Evolutionary conservation across 1,140 invertebrate species (phyloP).

Genomic region (Drosophila ercepeae): DNA sequence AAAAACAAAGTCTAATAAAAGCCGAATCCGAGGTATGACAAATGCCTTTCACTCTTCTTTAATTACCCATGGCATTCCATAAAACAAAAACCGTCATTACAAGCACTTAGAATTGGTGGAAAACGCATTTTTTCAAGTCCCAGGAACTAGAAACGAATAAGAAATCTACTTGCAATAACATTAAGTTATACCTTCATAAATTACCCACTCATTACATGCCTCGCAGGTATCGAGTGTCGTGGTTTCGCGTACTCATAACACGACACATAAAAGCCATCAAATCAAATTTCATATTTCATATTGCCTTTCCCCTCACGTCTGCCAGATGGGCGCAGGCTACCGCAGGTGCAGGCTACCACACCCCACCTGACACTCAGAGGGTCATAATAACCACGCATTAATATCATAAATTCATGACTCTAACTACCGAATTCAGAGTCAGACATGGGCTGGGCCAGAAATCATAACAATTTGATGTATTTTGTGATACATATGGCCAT

Average conservation of each 20-base stretch:
- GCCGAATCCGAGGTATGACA: conserved; percentile 1
- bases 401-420: conserved; percentile 75
- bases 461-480: conserved; percentile 69
- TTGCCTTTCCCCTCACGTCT: conserved; percentile 62
- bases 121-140: background rate
- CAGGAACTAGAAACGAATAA: background rate
- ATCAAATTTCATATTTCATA: conserved; percentile 77
- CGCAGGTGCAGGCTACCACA: conserved; percentile 5
- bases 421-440: conserved; percentile 53
- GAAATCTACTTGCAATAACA: conserved; percentile 22
- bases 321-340: background rate
- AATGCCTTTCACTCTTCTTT: background rate
- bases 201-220: conserved; percentile 63
- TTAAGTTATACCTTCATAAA: conserved; percentile 63
- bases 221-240: conserved; percentile 60
- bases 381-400: conserved; percentile 71
- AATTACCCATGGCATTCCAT: background rate
- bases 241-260: conserved; percentile 68
- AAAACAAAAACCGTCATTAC: conserved; percentile 12
- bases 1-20: background rate
- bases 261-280: conserved; percentile 62
- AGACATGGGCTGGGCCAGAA: conserved; percentile 45
- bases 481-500: conserved; percentile 49
- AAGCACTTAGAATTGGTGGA: conserved; percentile 8
- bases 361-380: conserved; percentile 14